Evolutionary conservation across 2,113 vertebrate species (phyloP), one percentile per base, ranked within the genome.

Genomic region (Tauraco erythrolophus): DNA sequence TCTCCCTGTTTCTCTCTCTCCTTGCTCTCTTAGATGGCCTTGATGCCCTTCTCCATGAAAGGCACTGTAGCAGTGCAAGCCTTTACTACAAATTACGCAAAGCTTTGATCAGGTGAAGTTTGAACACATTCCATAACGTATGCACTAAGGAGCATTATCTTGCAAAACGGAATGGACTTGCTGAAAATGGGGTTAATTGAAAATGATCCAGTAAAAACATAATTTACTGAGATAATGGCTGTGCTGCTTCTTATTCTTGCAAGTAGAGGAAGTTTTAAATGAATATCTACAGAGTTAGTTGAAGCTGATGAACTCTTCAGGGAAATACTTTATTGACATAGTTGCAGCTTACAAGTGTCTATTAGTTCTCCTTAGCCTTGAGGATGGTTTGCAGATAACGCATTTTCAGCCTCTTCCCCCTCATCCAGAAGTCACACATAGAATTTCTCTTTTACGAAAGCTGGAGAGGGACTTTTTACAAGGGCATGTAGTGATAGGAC

Each of bases 131-230:
- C 57, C 3, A 6, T 11, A 90, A 51, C 10, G 39, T 31, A 72
- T 12, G 19, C 18, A n/a, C 37, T 51, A 28, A 87, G 68, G 43
- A 91, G 56, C 35, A 37, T 51, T 82, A 76, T 43, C 76, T 31
- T 90, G 19, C 85, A 71, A 92, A 96, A 95, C 35, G n/a, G 58
- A 97, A 97, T 79, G 66, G 64, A 88, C 58, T 82, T 93, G 19
- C 79, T 96, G 77, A 94, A 84, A 80, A 88, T 87, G 35, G 60
- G 45, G 23, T 94, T 93, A 96, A 98, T 94, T 92, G 91, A 97
- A 98, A 95, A n/a, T 69, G 46, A 96, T 89, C 6, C 33, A 48
- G 75, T 74, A 93, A 97, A 93, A 88, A 41, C 31, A 81, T 92
- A 69, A 94, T 95, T 87, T 57, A 97, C 53, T n/a, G 22, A 80